A percentile compares a stretch with the other conserved stretches of the same genome.
These are phyloP conservation scores for Meiosimyza platycephala DNA, from an alignment of 2,888 invertebrate species.

Conservation along the genomic window DNA sequence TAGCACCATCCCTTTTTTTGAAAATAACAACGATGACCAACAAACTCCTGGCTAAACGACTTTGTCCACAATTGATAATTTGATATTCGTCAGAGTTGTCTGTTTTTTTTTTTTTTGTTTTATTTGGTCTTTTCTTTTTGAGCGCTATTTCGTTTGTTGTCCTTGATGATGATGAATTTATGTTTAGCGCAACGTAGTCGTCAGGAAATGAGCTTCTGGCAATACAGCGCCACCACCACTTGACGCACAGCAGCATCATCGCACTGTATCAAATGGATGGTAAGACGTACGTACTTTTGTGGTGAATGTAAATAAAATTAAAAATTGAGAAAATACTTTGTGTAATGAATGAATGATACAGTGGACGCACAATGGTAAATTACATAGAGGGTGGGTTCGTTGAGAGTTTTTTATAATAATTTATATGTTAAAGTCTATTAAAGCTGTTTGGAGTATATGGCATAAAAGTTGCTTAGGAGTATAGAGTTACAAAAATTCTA, in stretches of 20 bases:
- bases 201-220: slow-evolving; percentile 30
- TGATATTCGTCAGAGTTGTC: slow-evolving; percentile 56
- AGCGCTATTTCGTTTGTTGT: slow-evolving; percentile 14
- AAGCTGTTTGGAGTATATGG: too few species aligned
- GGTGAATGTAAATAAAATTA: slow-evolving; percentile 33
- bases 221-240: neutral
- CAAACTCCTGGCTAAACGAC: slow-evolving; percentile 44
- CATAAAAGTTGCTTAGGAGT: too few species aligned
- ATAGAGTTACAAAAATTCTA: too few species aligned
- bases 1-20: slow-evolving; percentile 52
- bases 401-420: too few species aligned
- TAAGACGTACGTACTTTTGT: slow-evolving; percentile 8
- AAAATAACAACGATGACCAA: neutral
- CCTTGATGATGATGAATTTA: slow-evolving; percentile 31
- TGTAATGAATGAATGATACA: neutral
- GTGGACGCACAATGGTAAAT: too few species aligned
- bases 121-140: slow-evolving; percentile 19
- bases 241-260: neutral
- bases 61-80: slow-evolving; percentile 60
- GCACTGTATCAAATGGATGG: neutral
- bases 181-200: neutral
- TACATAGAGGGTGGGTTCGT: too few species aligned
- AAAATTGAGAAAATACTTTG: slow-evolving; percentile 16
- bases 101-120: slow-evolving; percentile 28
- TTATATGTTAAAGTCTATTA: too few species aligned